These are phyloP conservation scores for Dioctria rufipes DNA, from an alignment of 2,888 invertebrate species.

Conservation along the genomic window DNA sequence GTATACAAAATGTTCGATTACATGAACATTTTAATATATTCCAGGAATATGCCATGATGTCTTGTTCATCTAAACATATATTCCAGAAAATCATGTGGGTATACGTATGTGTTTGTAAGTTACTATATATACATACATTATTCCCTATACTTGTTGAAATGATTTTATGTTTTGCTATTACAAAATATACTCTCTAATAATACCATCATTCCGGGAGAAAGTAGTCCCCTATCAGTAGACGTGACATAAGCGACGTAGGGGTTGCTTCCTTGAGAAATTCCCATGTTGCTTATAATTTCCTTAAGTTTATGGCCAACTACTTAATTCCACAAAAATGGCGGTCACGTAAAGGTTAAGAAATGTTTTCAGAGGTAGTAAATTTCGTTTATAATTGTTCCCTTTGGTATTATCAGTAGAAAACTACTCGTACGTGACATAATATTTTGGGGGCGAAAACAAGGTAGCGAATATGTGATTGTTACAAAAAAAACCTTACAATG, in stretches of 20 bases:
- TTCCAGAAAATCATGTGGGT: no score
- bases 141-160: no score
- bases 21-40: background rate
- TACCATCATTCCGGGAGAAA: conserved; percentile 11
- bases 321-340: conserved; percentile 57
- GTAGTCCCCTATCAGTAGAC: conserved; percentile 19
- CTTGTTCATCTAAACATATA: no score
- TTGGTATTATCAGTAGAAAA: conserved; percentile 56
- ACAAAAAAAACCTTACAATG: background rate
- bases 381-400: conserved; percentile 58
- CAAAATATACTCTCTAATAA: conserved; percentile 22
- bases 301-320: conserved; percentile 55
- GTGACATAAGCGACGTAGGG: conserved; percentile 1
- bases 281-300: conserved; percentile 57
- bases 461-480: conserved; percentile 34
- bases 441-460: conserved; percentile 32
- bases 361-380: conserved; percentile 55
- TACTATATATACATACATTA: no score
- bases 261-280: conserved; percentile 36
- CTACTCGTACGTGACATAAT: conserved; percentile 56
- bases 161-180: conserved; percentile 12
- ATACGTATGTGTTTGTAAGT: no score
- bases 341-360: conserved; percentile 58
- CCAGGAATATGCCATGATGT: no score
- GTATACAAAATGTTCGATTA: background rate